phyloP scores from a whole-genome alignment of 1,140 invertebrate species.

The Plutomurus gul region DNA sequence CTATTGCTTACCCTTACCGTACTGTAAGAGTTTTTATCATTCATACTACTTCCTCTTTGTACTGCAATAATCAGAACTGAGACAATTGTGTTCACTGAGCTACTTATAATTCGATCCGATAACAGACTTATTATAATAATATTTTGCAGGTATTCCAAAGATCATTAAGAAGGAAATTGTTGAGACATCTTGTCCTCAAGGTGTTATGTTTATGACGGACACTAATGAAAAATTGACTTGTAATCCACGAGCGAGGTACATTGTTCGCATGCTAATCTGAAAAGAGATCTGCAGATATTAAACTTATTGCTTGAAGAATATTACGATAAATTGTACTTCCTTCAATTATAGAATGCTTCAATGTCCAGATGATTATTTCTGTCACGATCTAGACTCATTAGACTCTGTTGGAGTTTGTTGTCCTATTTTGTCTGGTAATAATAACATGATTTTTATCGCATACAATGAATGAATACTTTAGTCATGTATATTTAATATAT shows the following conservation, averaged over 20 bases:
- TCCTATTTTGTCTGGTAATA: constrained; percentile 34
- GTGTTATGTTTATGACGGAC: constrained; percentile 43
- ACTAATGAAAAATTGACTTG: constrained; percentile 51
- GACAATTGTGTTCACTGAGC: background rate
- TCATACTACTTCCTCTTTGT: no score
- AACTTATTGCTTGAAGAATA: background rate
- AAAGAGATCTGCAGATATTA: background rate
- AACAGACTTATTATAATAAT: background rate
- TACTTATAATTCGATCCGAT: background rate
- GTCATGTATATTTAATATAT: background rate
- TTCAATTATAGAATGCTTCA: constrained; percentile 42
- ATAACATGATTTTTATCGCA: background rate
- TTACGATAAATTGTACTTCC: background rate
- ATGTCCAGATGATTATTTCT: constrained; percentile 52
- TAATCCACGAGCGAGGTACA: constrained; percentile 47
- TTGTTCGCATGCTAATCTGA: background rate
- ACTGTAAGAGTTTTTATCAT: constrained; percentile 64
- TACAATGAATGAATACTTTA: background rate
- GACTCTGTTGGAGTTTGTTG: constrained; percentile 48
- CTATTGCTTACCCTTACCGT: constrained; percentile 79
- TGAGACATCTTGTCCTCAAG: constrained; percentile 46
- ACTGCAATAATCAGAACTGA: no score
- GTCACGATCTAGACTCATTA: constrained; percentile 42
- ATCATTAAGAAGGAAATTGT: constrained; percentile 6
- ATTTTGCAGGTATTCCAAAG: constrained; percentile 41